Evolutionary conservation across 23 tunicate species (phyloP).

Genomic region (Clavelina lepadiformis): DNA sequence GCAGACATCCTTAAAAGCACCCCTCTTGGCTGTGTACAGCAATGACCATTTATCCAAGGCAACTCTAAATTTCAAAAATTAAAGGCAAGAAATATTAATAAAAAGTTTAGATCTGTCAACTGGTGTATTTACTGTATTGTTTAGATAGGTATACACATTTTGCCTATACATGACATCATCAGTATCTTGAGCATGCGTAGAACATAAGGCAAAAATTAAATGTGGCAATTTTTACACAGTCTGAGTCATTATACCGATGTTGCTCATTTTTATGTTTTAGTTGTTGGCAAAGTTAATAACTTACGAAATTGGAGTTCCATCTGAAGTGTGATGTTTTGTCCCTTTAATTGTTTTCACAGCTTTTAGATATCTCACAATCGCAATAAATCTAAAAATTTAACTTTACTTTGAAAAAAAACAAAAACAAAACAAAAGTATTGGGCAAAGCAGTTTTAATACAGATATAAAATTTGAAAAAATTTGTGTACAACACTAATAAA

Average conservation of each 20-base stretch:
- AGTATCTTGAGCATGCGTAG: too few relatives aligned
- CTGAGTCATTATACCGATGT: too few relatives aligned
- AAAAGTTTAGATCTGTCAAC: too few relatives aligned
- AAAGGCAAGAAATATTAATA: too few relatives aligned
- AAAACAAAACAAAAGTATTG: not conserved
- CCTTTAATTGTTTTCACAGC: slow-evolving; percentile 16
- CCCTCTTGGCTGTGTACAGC: slow-evolving; percentile 36
- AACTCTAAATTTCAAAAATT: slow-evolving; percentile 14
- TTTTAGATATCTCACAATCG: slow-evolving; percentile 25
- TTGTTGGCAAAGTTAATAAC: not conserved
- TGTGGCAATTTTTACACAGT: too few relatives aligned
- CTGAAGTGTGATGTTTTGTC: not conserved
- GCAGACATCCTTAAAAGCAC: slow-evolving; percentile 53
- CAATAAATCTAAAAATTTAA: slow-evolving; percentile 3
- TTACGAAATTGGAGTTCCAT: slow-evolving; percentile 13
- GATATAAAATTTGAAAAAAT: not conserved
- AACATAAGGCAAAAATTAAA: too few relatives aligned
- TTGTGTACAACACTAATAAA: too few relatives aligned
- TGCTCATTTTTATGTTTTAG: too few relatives aligned
- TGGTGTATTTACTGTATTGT: too few relatives aligned
- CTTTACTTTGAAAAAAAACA: not conserved
- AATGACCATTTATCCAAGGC: slow-evolving; percentile 51
- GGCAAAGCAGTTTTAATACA: not conserved
- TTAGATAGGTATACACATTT: too few relatives aligned
- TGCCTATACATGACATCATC: too few relatives aligned